Conservation (phyloP, 2,888 invertebrate genomes). For the Globia sparganii region DNA sequence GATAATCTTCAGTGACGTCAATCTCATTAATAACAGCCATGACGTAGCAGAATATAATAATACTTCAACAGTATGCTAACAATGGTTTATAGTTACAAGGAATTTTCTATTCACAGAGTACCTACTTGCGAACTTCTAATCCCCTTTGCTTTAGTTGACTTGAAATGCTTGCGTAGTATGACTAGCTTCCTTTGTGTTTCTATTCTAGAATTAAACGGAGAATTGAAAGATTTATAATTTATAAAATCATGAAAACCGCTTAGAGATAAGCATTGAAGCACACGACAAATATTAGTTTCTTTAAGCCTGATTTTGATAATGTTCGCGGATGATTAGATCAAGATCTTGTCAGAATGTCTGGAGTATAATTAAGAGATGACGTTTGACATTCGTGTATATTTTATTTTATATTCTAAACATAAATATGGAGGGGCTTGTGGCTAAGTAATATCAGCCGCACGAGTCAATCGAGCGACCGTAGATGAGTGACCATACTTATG, state of each 20-base stretch:
- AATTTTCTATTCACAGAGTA: constrained; percentile 28
- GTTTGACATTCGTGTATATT: not conserved
- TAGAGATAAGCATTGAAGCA: not conserved
- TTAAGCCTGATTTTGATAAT: not conserved
- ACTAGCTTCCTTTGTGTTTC: constrained; percentile 5
- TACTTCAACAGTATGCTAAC: constrained; percentile 42
- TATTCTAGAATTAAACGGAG: not conserved
- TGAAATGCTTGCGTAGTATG: constrained; percentile 16
- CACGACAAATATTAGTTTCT: not conserved
- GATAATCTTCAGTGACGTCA: constrained; percentile 23
- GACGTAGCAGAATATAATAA: constrained; percentile 42
- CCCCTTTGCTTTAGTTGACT: constrained; percentile 13
- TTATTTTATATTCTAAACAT: not conserved
- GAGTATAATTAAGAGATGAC: not conserved
- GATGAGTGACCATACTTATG: too few relatives aligned
- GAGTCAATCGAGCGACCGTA: too few relatives aligned
- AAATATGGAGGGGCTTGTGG: too few relatives aligned
- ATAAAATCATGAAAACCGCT: too few relatives aligned
- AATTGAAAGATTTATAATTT: not conserved
- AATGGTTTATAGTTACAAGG: constrained; percentile 35
- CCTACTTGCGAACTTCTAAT: constrained; percentile 13
- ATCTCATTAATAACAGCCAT: constrained; percentile 49
- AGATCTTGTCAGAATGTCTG: too few relatives aligned
- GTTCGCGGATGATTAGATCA: not conserved
- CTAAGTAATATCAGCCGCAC: too few relatives aligned